Evolutionary conservation across 2,113 vertebrate species (phyloP).

Genomic region (Brienomyrus brachyistius): DNA sequence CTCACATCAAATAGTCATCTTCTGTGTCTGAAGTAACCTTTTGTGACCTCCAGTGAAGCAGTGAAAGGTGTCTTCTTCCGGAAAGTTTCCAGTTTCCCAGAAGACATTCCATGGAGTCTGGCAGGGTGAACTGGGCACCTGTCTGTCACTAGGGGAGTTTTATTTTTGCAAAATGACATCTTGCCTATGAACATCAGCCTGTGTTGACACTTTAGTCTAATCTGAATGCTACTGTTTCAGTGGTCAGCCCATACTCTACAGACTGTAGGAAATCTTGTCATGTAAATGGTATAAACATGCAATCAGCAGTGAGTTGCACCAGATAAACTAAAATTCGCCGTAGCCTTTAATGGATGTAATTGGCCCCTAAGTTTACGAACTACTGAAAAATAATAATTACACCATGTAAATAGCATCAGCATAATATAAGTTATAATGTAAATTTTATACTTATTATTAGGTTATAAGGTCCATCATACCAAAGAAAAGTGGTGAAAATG

Average conservation of each 20-base stretch:
- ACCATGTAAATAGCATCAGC: neutral
- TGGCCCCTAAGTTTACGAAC: neutral
- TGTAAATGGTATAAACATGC: neutral
- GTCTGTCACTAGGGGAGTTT: neutral
- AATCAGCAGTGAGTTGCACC: neutral
- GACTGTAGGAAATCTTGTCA: neutral
- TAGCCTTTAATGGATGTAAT: neutral
- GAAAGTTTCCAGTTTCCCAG: neutral
- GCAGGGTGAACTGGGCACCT: neutral
- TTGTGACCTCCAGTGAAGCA: neutral
- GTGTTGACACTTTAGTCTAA: neutral
- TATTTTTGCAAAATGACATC: neutral
- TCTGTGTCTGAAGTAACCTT: neutral
- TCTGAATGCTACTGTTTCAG: neutral
- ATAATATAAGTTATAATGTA: neutral
- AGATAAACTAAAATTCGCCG: neutral
- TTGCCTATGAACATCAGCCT: neutral
- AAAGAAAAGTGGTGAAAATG: neutral
- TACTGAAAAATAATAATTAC: neutral
- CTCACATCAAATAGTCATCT: neutral
- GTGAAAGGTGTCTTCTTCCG: conserved; percentile 1
- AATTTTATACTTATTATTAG: neutral
- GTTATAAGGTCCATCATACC: neutral
- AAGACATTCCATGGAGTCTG: neutral
- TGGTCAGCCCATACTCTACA: neutral